Conservation (phyloP, 2,113 vertebrate genomes). For the Corvus cornix region DNA sequence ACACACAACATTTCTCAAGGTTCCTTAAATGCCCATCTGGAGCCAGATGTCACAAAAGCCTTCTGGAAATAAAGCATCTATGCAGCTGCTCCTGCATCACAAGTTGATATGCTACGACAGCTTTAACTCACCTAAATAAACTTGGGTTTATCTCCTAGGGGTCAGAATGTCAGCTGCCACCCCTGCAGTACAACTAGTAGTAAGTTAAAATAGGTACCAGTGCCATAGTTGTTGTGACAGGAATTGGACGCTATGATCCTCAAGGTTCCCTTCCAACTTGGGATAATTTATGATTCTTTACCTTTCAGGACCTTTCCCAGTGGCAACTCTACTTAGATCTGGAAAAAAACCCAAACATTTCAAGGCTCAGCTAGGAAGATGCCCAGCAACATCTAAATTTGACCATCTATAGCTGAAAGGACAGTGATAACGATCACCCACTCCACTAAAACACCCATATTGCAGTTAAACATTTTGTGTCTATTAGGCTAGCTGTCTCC, state of each 20-base stretch:
- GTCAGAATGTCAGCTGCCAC: background rate
- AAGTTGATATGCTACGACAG: background rate
- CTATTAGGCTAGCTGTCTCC: background rate
- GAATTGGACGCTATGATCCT: background rate
- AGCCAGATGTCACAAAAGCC: background rate
- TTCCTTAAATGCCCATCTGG: background rate
- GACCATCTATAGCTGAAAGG: background rate
- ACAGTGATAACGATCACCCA: background rate
- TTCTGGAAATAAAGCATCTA: background rate
- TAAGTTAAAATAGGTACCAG: background rate
- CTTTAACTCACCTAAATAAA: background rate
- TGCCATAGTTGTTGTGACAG: fast-evolving
- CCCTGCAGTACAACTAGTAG: background rate
- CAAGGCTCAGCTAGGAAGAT: background rate
- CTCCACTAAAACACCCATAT: background rate
- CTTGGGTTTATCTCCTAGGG: background rate
- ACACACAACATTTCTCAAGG: background rate
- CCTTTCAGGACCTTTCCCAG: background rate
- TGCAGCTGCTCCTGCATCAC: background rate
- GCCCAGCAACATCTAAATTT: background rate
- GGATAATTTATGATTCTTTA: background rate
- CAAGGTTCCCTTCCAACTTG: background rate
- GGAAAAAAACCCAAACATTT: background rate
- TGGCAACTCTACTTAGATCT: background rate
- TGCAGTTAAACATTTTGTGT: background rate